Conservation (phyloP, 2,888 invertebrate genomes). For the Allygus modestus region DNA sequence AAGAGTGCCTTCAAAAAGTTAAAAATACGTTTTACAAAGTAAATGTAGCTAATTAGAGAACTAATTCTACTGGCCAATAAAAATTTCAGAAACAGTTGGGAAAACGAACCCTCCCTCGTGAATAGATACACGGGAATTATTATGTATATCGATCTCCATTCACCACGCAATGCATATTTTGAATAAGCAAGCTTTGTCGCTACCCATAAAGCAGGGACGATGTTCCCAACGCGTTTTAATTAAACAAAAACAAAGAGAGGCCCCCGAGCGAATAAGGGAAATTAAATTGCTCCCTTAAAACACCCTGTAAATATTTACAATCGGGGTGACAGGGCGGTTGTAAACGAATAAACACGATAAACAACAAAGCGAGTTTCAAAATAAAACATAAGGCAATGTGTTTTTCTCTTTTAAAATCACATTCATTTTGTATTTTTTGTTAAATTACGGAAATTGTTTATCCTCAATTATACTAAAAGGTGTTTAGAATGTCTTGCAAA, state of each 20-base stretch:
- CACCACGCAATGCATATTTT: neutral
- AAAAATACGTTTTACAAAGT: no score
- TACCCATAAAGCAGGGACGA: neutral
- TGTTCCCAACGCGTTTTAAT: constrained; percentile 13
- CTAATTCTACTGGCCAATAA: no score
- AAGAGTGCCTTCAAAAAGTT: no score
- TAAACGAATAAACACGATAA: neutral
- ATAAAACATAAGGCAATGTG: neutral
- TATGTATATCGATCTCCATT: neutral
- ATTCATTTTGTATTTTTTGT: neutral
- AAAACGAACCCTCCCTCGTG: no score
- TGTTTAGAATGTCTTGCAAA: no score
- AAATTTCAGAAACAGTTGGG: no score
- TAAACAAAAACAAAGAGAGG: constrained; percentile 33
- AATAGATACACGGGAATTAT: no score
- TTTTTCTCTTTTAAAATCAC: neutral
- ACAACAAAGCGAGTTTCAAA: neutral
- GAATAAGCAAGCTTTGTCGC: neutral
- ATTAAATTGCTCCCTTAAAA: constrained; percentile 37
- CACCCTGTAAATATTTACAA: constrained; percentile 27
- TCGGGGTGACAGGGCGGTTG: constrained; percentile 18
- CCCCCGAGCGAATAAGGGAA: constrained; percentile 36
- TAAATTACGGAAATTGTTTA: no score
- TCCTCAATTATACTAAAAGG: no score
- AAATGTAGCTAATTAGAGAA: no score